phyloP scores from a whole-genome alignment of 2,888 invertebrate species.

The Brachycybe producta region DNA sequence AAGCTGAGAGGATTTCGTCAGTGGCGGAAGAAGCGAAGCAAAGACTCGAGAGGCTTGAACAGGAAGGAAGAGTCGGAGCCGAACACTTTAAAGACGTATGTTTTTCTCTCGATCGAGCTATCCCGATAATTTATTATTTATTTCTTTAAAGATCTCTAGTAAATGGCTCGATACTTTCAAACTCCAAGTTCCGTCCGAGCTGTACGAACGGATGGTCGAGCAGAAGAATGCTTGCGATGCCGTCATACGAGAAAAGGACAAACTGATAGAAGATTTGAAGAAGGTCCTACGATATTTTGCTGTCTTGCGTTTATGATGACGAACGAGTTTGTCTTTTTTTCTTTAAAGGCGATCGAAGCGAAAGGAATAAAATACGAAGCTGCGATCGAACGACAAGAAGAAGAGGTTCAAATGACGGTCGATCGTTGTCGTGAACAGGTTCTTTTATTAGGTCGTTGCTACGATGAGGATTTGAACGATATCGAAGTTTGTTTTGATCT shows the following conservation, averaged over 20 bases:
- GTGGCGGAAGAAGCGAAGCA: neutral
- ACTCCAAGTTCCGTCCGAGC: slow-evolving; percentile 1
- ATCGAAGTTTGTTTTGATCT: slow-evolving; percentile 7
- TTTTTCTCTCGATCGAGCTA: neutral
- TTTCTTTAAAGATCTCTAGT: slow-evolving; percentile 6
- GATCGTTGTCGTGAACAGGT: slow-evolving; percentile 8
- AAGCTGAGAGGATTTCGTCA: neutral
- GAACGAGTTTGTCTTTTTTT: neutral
- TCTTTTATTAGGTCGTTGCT: neutral
- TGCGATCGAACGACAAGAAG: slow-evolving; percentile 8
- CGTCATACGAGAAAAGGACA: slow-evolving; percentile 10
- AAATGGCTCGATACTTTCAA: slow-evolving; percentile 6
- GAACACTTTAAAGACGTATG: slow-evolving; percentile 8
- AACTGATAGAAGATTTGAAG: slow-evolving; percentile 7
- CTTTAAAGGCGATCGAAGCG: slow-evolving; percentile 1
- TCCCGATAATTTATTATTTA: no score
- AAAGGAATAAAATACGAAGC: neutral
- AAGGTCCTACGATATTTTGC: neutral
- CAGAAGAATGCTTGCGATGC: slow-evolving; percentile 13
- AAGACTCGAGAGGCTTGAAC: slow-evolving; percentile 1
- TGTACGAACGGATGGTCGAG: neutral
- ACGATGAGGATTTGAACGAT: slow-evolving; percentile 3
- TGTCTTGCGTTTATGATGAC: neutral
- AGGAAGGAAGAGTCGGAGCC: neutral
- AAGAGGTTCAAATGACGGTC: slow-evolving; percentile 13